Conservation (phyloP, 2,113 vertebrate species). For the Uria lomvia region DNA sequence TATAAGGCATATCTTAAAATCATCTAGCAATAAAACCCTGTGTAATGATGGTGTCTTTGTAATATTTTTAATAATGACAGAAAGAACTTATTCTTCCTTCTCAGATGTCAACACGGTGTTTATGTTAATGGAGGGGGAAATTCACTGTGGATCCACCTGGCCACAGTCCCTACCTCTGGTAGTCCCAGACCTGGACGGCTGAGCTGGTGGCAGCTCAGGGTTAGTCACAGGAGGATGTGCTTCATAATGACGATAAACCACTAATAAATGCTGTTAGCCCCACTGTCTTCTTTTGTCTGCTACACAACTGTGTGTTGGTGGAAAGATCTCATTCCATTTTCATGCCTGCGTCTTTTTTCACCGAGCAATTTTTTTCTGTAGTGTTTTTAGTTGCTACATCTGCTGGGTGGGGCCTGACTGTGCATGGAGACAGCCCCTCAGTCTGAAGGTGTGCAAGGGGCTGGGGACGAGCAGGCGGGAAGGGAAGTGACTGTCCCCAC, state of each 20-base stretch:
- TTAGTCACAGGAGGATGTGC: not conserved
- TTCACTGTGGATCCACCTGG: not conserved
- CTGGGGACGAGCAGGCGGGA: not conserved
- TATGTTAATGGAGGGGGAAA: not conserved
- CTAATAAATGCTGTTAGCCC: not conserved
- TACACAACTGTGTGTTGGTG: not conserved
- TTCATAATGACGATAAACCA: not conserved
- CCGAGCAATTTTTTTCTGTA: accelerated
- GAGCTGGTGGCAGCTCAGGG: not conserved
- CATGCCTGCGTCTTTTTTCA: not conserved
- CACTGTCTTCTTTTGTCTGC: not conserved
- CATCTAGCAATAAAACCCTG: not conserved
- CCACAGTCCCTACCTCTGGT: not conserved
- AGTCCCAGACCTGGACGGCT: not conserved
- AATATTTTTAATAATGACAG: not conserved
- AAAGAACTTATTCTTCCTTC: not conserved
- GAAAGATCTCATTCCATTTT: not conserved
- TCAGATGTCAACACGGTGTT: not conserved
- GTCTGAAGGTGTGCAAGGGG: not conserved
- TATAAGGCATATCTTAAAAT: not conserved
- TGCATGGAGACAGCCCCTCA: not conserved
- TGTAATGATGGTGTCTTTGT: not conserved
- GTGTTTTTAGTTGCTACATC: not conserved
- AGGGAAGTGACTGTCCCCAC: not conserved
- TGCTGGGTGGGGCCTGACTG: not conserved